Evolutionary conservation across 2,113 vertebrate genomes (phyloP), one percentile per base, ranked within the genome.

Genomic region (Prionailurus bengalensis): DNA sequence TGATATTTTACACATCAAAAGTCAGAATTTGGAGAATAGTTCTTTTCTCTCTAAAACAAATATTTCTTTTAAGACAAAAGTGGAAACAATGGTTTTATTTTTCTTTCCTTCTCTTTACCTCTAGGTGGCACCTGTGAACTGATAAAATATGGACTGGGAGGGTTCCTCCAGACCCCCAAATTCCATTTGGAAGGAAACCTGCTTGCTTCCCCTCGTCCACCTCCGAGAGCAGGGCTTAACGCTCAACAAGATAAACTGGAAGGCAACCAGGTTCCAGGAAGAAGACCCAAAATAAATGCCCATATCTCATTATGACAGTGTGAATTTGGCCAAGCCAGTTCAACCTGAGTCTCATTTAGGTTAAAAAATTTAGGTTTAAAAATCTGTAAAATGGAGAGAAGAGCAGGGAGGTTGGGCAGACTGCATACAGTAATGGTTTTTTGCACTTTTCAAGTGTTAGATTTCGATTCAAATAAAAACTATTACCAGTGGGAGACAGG

Each of bases 71-170:
- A 91, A 91, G 21, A 74, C 63, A 45, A 78, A 89, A 51, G 19
- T 55, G 14, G 33, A 70, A 84, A 53, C 16, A 89, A 19, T 6
- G 39, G 4, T 61, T 25, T 12, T 42, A 13, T 85, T 2, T 81
- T 55, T 27, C 85, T 58, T 25, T 48, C 7, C 17, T 84, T 89
- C 14, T 79, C 5, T 86, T 78, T 85, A 65, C 78, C 51, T 85
- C 91, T 91, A 81, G 84, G 63, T 85, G 73, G 73, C 73, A 86
- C 45, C 33, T 89, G n/a, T 45, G 91, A 97, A 86, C 51, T 66
- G 42, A 95, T 14, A 14, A 88, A 78, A 84, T 33, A 13, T 17
- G 13, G 42, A 55, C 25, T 36, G 39, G 71, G 29, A 17, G 25
- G 51, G 4, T 39, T 63, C 12, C 14, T 19, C 0, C 15, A 13